A percentile compares a stretch with the other conserved stretches of the same genome.
Conservation (phyloP, 2,113 vertebrate species). For the Scolopax mira region DNA sequence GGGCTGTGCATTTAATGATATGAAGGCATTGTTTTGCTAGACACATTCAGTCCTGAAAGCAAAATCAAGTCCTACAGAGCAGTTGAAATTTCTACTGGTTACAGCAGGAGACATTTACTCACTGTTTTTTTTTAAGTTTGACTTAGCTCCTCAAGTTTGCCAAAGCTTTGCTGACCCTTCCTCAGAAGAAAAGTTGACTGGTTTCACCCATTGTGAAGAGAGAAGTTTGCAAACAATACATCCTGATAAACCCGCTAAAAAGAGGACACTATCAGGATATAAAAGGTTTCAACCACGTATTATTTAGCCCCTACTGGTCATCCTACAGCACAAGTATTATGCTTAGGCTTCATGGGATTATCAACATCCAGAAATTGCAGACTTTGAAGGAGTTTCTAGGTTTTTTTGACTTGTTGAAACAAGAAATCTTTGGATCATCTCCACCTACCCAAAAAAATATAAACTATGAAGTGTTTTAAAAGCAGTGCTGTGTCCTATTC, state of each 20-base stretch:
- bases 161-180: neutral
- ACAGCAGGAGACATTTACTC: neutral
- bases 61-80: neutral
- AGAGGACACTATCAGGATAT: neutral
- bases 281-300: neutral
- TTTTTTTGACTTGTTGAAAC: neutral
- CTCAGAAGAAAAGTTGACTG: neutral
- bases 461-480: neutral
- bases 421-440: neutral
- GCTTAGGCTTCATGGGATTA: neutral
- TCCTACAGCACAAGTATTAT: neutral
- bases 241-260: neutral
- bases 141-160: neutral
- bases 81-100: neutral
- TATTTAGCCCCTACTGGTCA: neutral
- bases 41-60: neutral
- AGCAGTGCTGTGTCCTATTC: neutral
- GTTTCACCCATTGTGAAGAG: neutral
- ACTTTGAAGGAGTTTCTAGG: neutral
- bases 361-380: neutral
- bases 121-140: neutral
- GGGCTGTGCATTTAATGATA: neutral
- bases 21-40: constrained; percentile 1
- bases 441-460: neutral
- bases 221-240: neutral